A percentile compares a stretch with the other conserved stretches of the same genome.
Conservation (phyloP, 92 coral and sea anemone genomes). For the Umimayanthus chanpuru region DNA sequence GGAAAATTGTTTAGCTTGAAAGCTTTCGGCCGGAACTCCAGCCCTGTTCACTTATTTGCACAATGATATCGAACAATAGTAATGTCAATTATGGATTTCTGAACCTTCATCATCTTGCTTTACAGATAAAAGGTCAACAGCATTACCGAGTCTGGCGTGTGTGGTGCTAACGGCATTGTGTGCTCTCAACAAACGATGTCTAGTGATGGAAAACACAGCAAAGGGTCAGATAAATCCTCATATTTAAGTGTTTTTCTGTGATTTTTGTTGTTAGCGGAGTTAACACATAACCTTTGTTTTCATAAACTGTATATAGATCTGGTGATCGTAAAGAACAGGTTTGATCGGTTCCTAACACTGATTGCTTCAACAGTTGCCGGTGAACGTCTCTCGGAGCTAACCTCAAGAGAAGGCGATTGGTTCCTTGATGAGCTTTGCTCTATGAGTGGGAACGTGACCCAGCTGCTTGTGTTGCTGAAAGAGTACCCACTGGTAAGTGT, state of each 20-base stretch:
- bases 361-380: conserved; percentile 75
- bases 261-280: background rate
- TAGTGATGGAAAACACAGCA: conserved; percentile 98
- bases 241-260: background rate
- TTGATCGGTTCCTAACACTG: background rate
- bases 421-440: conserved; percentile 96
- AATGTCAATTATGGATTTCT: background rate
- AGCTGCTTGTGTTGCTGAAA: conserved; percentile 74
- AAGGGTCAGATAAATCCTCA: conserved; percentile 61
- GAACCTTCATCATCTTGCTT: background rate
- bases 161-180: conserved; percentile 90
- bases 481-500: conserved; percentile 81
- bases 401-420: conserved; percentile 99
- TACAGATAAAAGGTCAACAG: conserved; percentile 73
- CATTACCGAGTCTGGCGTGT: conserved; percentile 67
- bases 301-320: no score
- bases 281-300: background rate
- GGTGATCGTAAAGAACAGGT: background rate
- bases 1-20: no score
- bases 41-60: no score
- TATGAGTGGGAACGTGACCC: conserved; percentile 97
- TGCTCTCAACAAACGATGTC: conserved; percentile 85
- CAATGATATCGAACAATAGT: no score
- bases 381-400: conserved; percentile 83
- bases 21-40: no score